Evolutionary conservation across 2,888 invertebrate genomes (phyloP), one percentile per base, ranked within the genome.

Genomic region (Andrena hattorfiana): DNA sequence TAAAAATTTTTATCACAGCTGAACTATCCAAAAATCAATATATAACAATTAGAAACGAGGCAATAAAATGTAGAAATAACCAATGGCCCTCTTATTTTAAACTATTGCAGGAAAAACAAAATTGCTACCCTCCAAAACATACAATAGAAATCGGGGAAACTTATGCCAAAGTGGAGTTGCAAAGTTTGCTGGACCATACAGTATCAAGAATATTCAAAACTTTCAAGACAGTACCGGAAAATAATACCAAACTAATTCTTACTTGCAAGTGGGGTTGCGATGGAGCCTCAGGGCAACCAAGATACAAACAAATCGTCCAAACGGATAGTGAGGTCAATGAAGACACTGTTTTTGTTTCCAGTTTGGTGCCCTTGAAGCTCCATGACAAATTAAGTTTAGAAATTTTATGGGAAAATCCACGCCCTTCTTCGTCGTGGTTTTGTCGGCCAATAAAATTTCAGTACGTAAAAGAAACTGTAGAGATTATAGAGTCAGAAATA

Each of bases 161-260:
- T 3, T 49, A 20, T 2, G 66, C 49, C 6, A 59, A 64, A 56
- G 59, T 66, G 10, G 56, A 74, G 16, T 6, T 68, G n/a, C 75
- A 75, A 75, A 32, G 54, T n/a, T 69, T 75, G 4, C 42, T 75
- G 51, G 26, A 75, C 35, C 51, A 62, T 8, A 75, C 68, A 23
- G 35, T 7, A 8, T n/a, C 54, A 2, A 8, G 66, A 66, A 59
- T 74, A 59, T 20, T 72, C 16, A 28, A 63, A 32, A 32, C n/a
- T 6, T 13, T 70, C 10, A 28, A 70, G 6, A 42, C n/a, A 54
- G 0, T 10, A 48, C 35, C 10, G 10, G 7, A 51, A 30, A 28
- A 32, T 13, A 32, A 54, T 20, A 20, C 16, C 0, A 4, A 42
- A 13, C 23, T 69, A 23, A 20, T 69, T n/a, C 54, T 69, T 4